Base-by-base conservation (phyloP, 2,888 invertebrate genomes). In the Cistogaster globosa region DNA sequence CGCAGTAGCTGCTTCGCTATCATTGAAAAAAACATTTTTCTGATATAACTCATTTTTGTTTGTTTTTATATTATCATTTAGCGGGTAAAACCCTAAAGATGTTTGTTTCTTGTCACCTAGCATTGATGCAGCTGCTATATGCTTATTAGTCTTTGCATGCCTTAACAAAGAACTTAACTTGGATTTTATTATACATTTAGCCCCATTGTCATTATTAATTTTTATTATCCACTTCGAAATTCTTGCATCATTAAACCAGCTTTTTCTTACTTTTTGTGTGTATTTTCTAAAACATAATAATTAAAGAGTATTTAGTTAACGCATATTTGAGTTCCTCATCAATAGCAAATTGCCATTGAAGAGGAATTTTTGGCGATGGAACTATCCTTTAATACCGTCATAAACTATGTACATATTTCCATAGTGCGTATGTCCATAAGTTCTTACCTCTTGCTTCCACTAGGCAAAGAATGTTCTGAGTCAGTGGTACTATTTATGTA, bases 11-110 rank as follows among this genome's bases (percentile, higher is more conserved):
- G 18, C 62, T 38, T 62, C 42, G 42, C 42, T 62, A 20, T 62
- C 62, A 38, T 18, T 62, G 14, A 20, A 62, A n/a, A 62, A n/a
- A n/a, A n/a, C 7, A 12, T 38, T 62, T 62, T 62, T 62, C n/a
- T 38, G 18, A 38, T 12, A 38, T 18, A 38, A 38, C n/a, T 62
- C 38, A 22, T 18, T 20, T 18, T 62, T 42, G n/a, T 62, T 62
- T 14, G 62, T 62, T 18, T 62, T 62, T 38, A 4, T 38, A 20
- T 16, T 26, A 6, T 16, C n/a, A 2, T 6, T 4, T 32, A 58
- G 0, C 16, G 57, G 7, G 5, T 26, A n/a, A 58, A 58, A 26
- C 2, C 9, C 26, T 26, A 58, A 16, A 0, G 57, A 4, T 58
- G 14, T 58, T n/a, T 58, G 57, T 2, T 32, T 32, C 8, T n/a